Conservation (phyloP, 2,888 invertebrate species). For the Drosophila crucigera region DNA sequence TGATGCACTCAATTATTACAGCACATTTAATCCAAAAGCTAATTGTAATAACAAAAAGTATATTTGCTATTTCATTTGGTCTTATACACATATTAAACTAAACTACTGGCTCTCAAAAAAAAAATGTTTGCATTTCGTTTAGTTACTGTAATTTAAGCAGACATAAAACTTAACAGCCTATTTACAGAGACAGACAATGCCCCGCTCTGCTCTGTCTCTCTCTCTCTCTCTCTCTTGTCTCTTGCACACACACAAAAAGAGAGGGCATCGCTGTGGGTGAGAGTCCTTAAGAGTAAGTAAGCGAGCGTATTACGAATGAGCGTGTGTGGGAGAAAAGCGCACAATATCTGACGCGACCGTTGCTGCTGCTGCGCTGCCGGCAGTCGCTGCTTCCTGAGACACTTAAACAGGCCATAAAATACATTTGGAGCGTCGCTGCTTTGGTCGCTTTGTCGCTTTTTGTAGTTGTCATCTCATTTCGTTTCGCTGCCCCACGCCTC, state of each 20-base stretch:
- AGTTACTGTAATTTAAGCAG: conserved; percentile 47
- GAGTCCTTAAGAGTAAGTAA: conserved; percentile 8
- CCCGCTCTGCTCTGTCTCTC: background rate
- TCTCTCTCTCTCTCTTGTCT: background rate
- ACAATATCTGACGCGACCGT: conserved; percentile 39
- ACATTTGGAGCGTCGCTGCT: conserved; percentile 62
- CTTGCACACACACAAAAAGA: conserved; percentile 27
- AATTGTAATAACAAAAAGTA: background rate
- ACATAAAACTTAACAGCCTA: conserved; percentile 55
- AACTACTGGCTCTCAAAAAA: conserved; percentile 17
- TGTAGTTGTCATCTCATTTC: conserved; percentile 34
- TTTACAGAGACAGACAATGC: conserved; percentile 36
- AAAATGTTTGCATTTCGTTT: conserved; percentile 42
- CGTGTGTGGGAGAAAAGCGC: conserved; percentile 19
- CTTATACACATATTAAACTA: conserved; percentile 34
- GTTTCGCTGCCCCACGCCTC: background rate
- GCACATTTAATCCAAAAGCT: background rate
- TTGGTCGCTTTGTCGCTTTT: conserved; percentile 37
- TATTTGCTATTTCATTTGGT: conserved; percentile 3
- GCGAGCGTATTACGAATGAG: conserved; percentile 9
- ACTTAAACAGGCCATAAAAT: conserved; percentile 77
- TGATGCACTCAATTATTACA: conserved; percentile 1
- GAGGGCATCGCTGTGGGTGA: conserved; percentile 13
- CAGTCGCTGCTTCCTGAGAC: conserved; percentile 45
- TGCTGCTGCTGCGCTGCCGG: conserved; percentile 13